Conservation (phyloP, 2,888 invertebrate species). For the Brachypalpus laphriformis region DNA sequence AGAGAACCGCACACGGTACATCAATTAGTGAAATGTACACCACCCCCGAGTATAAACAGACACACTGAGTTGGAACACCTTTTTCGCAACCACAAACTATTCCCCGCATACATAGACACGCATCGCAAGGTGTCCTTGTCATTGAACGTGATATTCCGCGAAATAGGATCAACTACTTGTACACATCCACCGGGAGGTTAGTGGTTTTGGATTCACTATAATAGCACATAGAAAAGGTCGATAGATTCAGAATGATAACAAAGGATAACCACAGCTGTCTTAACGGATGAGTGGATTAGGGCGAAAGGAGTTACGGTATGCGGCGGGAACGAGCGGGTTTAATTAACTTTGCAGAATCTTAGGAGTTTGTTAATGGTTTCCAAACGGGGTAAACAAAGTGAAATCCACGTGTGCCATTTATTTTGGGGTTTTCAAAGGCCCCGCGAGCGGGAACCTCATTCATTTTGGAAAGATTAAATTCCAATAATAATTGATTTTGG, state of each 20-base stretch:
- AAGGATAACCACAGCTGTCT: conserved; percentile 55
- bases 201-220: conserved; percentile 28
- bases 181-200: not conserved
- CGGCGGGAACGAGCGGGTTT: conserved; percentile 20
- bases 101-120: not conserved
- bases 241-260: conserved; percentile 58
- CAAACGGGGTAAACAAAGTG: not conserved
- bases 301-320: not conserved
- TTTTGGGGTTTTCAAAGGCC: not conserved
- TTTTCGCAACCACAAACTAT: conserved; percentile 40
- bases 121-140: conserved; percentile 22
- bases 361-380: conserved; percentile 2
- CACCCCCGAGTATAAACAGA: not conserved
- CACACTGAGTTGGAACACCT: not conserved
- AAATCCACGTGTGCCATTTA: conserved; percentile 8
- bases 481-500: conserved; percentile 10
- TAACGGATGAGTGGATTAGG: conserved; percentile 50
- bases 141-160: conserved; percentile 51
- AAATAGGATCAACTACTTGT: conserved; percentile 37
- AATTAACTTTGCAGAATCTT: conserved; percentile 54
- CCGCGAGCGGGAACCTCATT: not conserved
- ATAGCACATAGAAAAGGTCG: conserved; percentile 42
- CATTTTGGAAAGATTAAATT: conserved; percentile 5
- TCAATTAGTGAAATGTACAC: conserved; percentile 57
- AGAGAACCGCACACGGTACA: conserved; percentile 33